Percentiles rank a stretch among this genome's conserved stretches.
Conservation (phyloP, 2,888 invertebrate genomes). For the Agonopterix subpropinquella region DNA sequence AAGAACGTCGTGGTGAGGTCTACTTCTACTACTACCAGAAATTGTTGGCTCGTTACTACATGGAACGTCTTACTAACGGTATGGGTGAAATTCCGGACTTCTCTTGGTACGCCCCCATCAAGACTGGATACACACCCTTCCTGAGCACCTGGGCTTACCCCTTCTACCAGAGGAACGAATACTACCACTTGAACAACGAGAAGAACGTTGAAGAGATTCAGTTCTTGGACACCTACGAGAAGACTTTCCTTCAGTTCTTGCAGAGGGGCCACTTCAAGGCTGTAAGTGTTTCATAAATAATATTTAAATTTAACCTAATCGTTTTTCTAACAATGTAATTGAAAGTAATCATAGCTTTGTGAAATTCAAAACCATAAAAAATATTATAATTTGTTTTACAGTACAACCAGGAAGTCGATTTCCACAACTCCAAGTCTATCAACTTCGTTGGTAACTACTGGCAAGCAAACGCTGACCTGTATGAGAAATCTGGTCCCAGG, state of each 20-base stretch:
- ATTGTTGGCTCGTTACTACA: constrained; percentile 79
- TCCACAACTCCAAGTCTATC: constrained; percentile 57
- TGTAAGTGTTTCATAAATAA: constrained; percentile 45
- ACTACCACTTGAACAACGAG: constrained; percentile 76
- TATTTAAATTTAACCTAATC: neutral
- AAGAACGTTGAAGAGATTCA: constrained; percentile 58
- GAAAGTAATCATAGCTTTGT: no score
- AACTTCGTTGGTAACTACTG: constrained; percentile 74
- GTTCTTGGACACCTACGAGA: constrained; percentile 78
- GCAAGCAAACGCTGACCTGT: constrained; percentile 72
- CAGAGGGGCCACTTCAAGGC: constrained; percentile 77
- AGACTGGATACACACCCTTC: constrained; percentile 45
- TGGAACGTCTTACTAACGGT: constrained; percentile 80
- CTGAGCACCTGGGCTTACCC: constrained; percentile 39
- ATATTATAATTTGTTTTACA: constrained; percentile 21
- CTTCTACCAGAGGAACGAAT: constrained; percentile 74
- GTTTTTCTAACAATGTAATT: constrained; percentile 36
- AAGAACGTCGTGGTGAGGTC: constrained; percentile 77
- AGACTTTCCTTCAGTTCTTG: constrained; percentile 64
- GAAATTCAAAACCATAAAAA: neutral
- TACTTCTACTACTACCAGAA: constrained; percentile 81
- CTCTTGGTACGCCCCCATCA: constrained; percentile 78
- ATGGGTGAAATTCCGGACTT: constrained; percentile 75
- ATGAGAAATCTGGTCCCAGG: constrained; percentile 37
- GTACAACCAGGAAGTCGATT: constrained; percentile 49